Evolutionary conservation across 2,888 invertebrate genomes (phyloP).

Genomic region (Drosophila multiciliata): DNA sequence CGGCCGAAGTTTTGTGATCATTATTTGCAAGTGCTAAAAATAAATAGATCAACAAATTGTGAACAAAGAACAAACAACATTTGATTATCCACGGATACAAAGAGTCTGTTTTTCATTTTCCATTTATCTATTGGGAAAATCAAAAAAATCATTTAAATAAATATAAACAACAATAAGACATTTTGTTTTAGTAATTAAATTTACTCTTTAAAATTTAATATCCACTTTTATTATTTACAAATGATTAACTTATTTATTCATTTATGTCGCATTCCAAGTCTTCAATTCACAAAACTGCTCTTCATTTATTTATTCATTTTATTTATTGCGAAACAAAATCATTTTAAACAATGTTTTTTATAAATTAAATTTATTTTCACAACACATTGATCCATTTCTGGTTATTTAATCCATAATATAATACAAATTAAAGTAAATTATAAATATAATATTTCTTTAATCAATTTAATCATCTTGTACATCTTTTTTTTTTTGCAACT

Average conservation of each 20-base stretch:
- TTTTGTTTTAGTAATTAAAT: not conserved
- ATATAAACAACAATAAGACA: not conserved
- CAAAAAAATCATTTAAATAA: slow-evolving; percentile 23
- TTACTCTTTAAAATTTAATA: not conserved
- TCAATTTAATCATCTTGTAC: slow-evolving; percentile 34
- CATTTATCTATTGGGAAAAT: slow-evolving; percentile 20
- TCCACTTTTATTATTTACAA: not conserved
- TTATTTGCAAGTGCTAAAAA: slow-evolving; percentile 54
- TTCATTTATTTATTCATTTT: not conserved
- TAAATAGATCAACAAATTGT: slow-evolving; percentile 47
- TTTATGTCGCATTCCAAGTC: not conserved
- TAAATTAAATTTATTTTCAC: not conserved
- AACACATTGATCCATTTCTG: not conserved
- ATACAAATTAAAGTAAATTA: not conserved
- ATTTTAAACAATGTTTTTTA: not conserved
- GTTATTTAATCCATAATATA: not conserved
- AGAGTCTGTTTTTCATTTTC: slow-evolving; percentile 7
- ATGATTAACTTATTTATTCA: not conserved
- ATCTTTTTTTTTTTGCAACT: slow-evolving; percentile 30
- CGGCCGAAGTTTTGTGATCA: slow-evolving; percentile 39
- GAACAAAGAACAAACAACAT: slow-evolving; percentile 49
- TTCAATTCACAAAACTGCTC: not conserved
- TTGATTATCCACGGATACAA: slow-evolving; percentile 12
- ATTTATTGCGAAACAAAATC: not conserved
- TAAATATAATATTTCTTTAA: slow-evolving; percentile 20